These are phyloP conservation scores for Teleiodes luculella DNA, from an alignment of 2,888 invertebrate genomes.

Conservation along the genomic window DNA sequence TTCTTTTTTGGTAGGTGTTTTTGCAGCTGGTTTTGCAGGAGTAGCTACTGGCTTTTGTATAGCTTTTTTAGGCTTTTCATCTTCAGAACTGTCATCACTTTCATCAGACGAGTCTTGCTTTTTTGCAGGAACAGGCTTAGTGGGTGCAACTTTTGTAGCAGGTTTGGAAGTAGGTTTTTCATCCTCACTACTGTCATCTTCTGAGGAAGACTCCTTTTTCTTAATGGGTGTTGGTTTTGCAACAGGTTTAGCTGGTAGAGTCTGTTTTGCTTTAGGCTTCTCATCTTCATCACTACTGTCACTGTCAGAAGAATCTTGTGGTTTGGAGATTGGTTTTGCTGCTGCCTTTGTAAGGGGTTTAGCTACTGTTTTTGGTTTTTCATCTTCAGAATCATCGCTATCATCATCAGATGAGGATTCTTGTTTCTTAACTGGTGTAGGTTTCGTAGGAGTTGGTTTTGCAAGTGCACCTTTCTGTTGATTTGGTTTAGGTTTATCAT, in stretches of 20 bases:
- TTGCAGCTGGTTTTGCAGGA: conserved; percentile 30
- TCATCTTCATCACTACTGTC: conserved; percentile 48
- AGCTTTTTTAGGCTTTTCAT: conserved; percentile 39
- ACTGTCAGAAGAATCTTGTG: conserved; percentile 47
- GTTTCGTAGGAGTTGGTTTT: conserved; percentile 22
- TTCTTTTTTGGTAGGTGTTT: conserved; percentile 43
- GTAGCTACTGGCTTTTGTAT: conserved; percentile 21
- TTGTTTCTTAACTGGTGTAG: conserved; percentile 31
- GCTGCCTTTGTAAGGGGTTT: conserved; percentile 29
- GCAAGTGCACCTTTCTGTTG: conserved; percentile 13
- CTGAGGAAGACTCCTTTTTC: conserved; percentile 26
- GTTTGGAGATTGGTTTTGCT: conserved; percentile 28
- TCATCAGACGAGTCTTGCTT: conserved; percentile 40
- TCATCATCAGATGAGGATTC: conserved; percentile 47
- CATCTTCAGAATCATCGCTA: conserved; percentile 38
- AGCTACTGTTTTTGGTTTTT: conserved; percentile 29
- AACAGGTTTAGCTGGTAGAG: conserved; percentile 27
- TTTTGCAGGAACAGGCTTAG: conserved; percentile 27
- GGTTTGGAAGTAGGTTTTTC: conserved; percentile 40
- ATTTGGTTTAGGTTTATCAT: conserved; percentile 28
- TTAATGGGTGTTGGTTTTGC: conserved; percentile 24
- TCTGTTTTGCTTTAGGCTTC: conserved; percentile 20
- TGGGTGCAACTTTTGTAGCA: conserved; percentile 34
- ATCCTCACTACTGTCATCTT: conserved; percentile 50
- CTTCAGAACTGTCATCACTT: conserved; percentile 42